A percentile compares a stretch with the other conserved stretches of the same genome.
These are phyloP conservation scores for Cremastinae sp. DNA, from an alignment of 2,888 invertebrate species.

Conservation along the genomic window DNA sequence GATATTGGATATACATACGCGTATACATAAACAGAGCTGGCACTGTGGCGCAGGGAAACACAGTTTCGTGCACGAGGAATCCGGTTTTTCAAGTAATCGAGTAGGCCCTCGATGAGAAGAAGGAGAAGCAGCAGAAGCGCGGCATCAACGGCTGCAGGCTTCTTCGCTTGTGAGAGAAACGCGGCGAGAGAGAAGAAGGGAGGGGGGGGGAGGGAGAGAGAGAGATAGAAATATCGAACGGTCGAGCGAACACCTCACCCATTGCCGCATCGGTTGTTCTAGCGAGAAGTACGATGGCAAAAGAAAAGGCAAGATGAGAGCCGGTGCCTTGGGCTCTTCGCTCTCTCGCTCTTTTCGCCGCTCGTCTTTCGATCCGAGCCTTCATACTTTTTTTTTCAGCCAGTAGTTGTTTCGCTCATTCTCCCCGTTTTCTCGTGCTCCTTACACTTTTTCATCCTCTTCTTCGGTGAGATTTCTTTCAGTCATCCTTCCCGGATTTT, in stretches of 20 bases:
- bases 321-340: constrained; percentile 67
- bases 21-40: constrained; percentile 53
- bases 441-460: constrained; percentile 68
- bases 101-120: constrained; percentile 60
- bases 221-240: constrained; percentile 59
- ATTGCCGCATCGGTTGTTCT: constrained; percentile 54
- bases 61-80: constrained; percentile 77
- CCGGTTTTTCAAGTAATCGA: constrained; percentile 80
- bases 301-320: constrained; percentile 44
- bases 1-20: constrained; percentile 34
- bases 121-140: constrained; percentile 54
- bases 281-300: constrained; percentile 55
- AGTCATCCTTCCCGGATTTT: constrained; percentile 38
- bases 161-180: constrained; percentile 31
- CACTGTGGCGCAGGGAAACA: constrained; percentile 69
- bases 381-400: constrained; percentile 46
- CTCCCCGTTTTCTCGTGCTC: constrained; percentile 64
- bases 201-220: constrained; percentile 33
- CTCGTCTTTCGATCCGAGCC: constrained; percentile 57
- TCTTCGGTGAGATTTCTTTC: constrained; percentile 55
- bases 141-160: constrained; percentile 65
- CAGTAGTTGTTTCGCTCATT: constrained; percentile 62
- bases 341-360: constrained; percentile 60
- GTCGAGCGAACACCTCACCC: constrained; percentile 61
- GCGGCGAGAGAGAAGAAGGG: constrained; percentile 22